Conservation (phyloP, 2,888 invertebrate species). For the Noctua fimbriata region DNA sequence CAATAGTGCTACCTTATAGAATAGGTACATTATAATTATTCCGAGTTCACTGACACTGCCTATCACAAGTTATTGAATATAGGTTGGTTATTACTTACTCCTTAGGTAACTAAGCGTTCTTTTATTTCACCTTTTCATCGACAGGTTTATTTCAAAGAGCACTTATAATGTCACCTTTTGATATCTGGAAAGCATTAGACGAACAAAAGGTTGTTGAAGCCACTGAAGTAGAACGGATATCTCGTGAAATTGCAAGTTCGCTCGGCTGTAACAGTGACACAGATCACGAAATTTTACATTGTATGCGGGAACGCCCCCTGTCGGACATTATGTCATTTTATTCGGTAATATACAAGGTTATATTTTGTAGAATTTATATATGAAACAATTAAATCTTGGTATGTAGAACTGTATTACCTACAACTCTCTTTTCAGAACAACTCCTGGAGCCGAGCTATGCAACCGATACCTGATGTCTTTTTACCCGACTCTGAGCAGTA, state of each 20-base stretch:
- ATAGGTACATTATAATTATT: neutral
- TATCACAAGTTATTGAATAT: neutral
- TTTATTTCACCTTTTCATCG: constrained; percentile 23
- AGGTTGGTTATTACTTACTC: neutral
- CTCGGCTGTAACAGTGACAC: constrained; percentile 88
- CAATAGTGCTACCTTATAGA: neutral
- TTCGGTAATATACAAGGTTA: constrained; percentile 72
- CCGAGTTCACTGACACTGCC: neutral
- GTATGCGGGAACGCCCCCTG: constrained; percentile 91
- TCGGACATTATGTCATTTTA: constrained; percentile 90
- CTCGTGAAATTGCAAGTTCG: constrained; percentile 89
- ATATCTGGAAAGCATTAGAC: constrained; percentile 81
- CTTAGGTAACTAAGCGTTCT: neutral
- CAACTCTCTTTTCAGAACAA: constrained; percentile 84
- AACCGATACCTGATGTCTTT: constrained; percentile 92
- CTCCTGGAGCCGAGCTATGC: constrained; percentile 90
- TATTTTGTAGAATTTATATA: constrained; percentile 10
- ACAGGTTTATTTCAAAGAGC: constrained; percentile 92
- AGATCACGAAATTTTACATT: constrained; percentile 90
- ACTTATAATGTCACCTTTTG: constrained; percentile 92
- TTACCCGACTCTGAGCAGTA: constrained; percentile 91
- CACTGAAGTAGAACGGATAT: constrained; percentile 84
- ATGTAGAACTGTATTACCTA: constrained; percentile 4
- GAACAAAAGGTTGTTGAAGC: constrained; percentile 71
- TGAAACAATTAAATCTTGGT: neutral